Percentiles rank a stretch among this genome's conserved stretches.
phyloP scores from a whole-genome alignment of 2,888 invertebrate species.

The Macropis europaea region DNA sequence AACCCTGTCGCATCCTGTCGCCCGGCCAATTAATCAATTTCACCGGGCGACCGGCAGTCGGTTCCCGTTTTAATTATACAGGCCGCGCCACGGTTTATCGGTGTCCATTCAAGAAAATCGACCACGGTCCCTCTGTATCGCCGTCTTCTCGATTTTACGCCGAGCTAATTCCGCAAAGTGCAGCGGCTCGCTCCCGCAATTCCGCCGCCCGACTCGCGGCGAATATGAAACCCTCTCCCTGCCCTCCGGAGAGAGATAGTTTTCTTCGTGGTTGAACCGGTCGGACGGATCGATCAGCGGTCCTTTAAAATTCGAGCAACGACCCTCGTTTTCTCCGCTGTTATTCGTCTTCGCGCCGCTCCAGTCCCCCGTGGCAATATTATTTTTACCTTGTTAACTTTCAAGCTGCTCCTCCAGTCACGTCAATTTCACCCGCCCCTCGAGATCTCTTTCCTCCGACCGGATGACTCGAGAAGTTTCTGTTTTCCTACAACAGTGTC shows the following conservation, averaged over 20 bases:
- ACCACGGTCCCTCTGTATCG: not conserved
- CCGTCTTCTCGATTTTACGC: not conserved
- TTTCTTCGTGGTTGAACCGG: too few relatives aligned
- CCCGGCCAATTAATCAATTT: conserved; percentile 30
- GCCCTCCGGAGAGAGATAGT: too few relatives aligned
- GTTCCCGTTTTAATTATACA: conserved; percentile 16
- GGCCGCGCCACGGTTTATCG: not conserved
- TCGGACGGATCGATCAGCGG: not conserved
- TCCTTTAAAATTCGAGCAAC: not conserved
- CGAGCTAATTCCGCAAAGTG: not conserved
- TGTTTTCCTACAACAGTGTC: too few relatives aligned
- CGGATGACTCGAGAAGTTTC: too few relatives aligned
- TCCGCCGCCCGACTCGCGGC: too few relatives aligned
- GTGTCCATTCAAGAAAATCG: not conserved
- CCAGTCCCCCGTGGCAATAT: not conserved
- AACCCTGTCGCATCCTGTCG: conserved; percentile 19
- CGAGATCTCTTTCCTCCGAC: too few relatives aligned
- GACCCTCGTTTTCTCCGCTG: not conserved
- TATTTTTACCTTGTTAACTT: too few relatives aligned
- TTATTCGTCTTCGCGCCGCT: not conserved
- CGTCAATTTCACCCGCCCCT: too few relatives aligned
- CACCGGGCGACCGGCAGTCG: not conserved
- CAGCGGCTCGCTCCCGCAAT: not conserved
- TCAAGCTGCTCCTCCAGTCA: too few relatives aligned
- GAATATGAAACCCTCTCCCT: too few relatives aligned